Percentiles rank a stretch among this genome's conserved stretches.
Conservation (phyloP, 2,113 vertebrate genomes). For the Urocolius indicus region DNA sequence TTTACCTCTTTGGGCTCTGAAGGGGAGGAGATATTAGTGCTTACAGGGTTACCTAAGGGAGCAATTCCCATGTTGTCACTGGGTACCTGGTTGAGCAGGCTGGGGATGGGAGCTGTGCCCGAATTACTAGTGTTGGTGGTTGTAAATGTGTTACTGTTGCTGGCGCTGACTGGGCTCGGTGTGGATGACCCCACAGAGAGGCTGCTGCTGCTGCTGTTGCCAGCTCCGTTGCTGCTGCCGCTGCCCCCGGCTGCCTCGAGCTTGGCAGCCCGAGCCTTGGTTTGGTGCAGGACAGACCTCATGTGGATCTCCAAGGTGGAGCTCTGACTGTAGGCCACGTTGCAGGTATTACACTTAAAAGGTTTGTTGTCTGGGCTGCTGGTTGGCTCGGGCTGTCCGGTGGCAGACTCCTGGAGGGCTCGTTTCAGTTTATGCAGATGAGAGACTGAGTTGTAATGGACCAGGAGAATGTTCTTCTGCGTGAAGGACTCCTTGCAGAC, state of each 20-base stretch:
- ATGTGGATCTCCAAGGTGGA: conserved; percentile 99
- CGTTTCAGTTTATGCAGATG: conserved; percentile 98
- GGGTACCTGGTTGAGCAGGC: conserved; percentile 81
- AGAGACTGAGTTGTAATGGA: conserved; percentile 99
- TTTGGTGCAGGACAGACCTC: conserved; percentile 98
- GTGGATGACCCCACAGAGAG: conserved; percentile 85
- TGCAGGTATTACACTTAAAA: conserved; percentile 98
- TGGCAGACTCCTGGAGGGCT: conserved; percentile 96
- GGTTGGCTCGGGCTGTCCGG: conserved; percentile 93
- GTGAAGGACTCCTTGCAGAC: conserved; percentile 99
- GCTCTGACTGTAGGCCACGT: conserved; percentile 98
- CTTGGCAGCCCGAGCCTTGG: conserved; percentile 96
- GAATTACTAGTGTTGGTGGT: conserved; percentile 83
- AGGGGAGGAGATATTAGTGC: conserved; percentile 78
- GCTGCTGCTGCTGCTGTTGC: conserved; percentile 73
- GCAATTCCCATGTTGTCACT: conserved; percentile 81
- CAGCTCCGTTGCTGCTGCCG: conserved; percentile 74
- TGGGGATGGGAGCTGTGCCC: conserved; percentile 73
- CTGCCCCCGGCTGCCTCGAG: conserved; percentile 92
- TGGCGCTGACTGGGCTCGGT: conserved; percentile 83
- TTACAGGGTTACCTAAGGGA: conserved; percentile 58
- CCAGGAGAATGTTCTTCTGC: conserved; percentile 97
- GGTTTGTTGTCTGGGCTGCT: conserved; percentile 98
- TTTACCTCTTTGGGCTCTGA: conserved; percentile 92
- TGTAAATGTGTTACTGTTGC: conserved; percentile 78